Evolutionary conservation across 2,113 vertebrate species (phyloP).

Genomic region (Prunella fulvescens): DNA sequence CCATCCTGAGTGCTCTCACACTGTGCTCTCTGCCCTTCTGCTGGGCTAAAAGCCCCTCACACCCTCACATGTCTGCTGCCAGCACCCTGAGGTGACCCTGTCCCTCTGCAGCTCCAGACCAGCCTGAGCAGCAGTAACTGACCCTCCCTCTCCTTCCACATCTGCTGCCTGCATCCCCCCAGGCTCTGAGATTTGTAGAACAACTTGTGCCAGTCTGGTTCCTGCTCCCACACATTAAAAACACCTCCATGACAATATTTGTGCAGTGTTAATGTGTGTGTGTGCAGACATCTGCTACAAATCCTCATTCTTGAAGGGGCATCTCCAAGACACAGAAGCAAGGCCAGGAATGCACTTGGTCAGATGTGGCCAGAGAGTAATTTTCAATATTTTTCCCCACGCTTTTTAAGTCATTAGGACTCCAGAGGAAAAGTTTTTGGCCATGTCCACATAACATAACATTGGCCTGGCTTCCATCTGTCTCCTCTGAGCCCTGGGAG

Average conservation of each 20-base stretch:
- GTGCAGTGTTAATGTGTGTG: neutral
- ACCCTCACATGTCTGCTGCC: neutral
- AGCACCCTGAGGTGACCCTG: neutral
- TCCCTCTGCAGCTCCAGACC: neutral
- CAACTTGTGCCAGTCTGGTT: neutral
- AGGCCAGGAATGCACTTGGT: rapidly evolving
- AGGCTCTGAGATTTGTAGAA: neutral
- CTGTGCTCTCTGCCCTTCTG: neutral
- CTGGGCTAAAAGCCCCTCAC: neutral
- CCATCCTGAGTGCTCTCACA: neutral
- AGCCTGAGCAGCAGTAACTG: neutral
- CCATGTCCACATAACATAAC: neutral
- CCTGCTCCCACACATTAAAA: neutral
- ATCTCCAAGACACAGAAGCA: neutral
- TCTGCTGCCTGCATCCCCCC: neutral
- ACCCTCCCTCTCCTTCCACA: neutral
- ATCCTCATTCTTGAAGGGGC: neutral
- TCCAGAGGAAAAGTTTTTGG: neutral
- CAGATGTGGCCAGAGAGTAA: neutral
- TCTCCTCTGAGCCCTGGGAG: neutral
- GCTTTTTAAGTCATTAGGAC: neutral
- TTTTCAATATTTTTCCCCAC: rapidly evolving
- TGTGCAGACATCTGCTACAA: neutral
- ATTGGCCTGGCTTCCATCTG: neutral
- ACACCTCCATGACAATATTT: neutral